These are phyloP conservation scores for Tryphoninae sp. DNA, from an alignment of 2,888 invertebrate species.

Conservation along the genomic window DNA sequence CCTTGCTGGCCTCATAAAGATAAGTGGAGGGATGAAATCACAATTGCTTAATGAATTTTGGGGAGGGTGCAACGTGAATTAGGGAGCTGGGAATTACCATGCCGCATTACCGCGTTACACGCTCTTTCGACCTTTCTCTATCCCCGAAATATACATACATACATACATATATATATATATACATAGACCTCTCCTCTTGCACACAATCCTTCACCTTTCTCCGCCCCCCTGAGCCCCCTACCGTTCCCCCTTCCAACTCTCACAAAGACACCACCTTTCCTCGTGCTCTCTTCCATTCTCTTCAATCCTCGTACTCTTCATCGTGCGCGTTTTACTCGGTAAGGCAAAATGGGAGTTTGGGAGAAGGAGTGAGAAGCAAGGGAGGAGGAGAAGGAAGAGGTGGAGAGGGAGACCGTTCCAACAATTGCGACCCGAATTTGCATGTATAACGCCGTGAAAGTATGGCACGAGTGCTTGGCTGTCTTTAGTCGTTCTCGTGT, in stretches of 20 bases:
- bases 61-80: conserved; percentile 67
- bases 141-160: conserved; percentile 8
- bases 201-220: background rate
- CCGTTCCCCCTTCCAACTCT: background rate
- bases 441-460: conserved; percentile 69
- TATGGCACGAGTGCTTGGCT: conserved; percentile 64
- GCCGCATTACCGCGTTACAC: conserved; percentile 67
- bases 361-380: conserved; percentile 6
- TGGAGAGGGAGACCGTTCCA: conserved; percentile 64
- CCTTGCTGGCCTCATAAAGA: conserved; percentile 53
- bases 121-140: conserved; percentile 26
- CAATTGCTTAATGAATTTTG: conserved; percentile 73
- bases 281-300: conserved; percentile 12
- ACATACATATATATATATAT: background rate
- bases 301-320: conserved; percentile 4
- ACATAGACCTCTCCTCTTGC: background rate
- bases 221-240: background rate
- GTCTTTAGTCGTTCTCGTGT: conserved; percentile 69
- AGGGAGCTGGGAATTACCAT: conserved; percentile 63
- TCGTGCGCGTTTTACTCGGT: background rate
- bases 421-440: conserved; percentile 72
- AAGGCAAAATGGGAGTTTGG: conserved; percentile 15
- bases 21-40: conserved; percentile 68
- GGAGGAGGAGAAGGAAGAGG: too few species aligned
- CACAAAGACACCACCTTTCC: conserved; percentile 19